These are phyloP conservation scores for Nomia melanderi DNA, from an alignment of 1,140 invertebrate species.

Conservation along the genomic window DNA sequence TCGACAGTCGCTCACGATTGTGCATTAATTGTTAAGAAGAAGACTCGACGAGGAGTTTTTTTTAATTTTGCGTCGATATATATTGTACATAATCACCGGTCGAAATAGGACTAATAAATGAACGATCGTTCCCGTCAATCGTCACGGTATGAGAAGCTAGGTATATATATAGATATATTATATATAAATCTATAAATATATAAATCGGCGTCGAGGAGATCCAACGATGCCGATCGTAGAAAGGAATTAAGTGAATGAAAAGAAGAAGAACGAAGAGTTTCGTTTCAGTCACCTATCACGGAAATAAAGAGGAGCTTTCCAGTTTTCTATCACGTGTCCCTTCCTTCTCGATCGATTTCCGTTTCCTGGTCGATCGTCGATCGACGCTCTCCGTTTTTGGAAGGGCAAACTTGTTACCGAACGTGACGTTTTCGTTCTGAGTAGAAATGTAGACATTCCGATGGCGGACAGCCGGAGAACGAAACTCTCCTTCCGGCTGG, in stretches of 20 bases:
- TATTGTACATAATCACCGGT: conserved; percentile 55
- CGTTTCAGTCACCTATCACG: background rate
- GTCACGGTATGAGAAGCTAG: conserved; percentile 9
- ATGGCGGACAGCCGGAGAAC: too few species aligned
- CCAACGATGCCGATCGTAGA: too few species aligned
- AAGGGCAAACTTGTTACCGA: too few species aligned
- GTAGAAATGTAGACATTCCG: too few species aligned
- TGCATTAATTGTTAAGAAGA: conserved; percentile 6
- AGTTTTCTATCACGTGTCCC: background rate
- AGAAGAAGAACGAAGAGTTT: background rate
- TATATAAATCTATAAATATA: too few species aligned
- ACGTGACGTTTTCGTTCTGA: background rate
- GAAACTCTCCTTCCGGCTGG: too few species aligned
- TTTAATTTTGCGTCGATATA: conserved; percentile 40
- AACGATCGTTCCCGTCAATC: conserved; percentile 6
- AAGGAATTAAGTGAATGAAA: too few species aligned
- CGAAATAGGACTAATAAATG: conserved; percentile 50
- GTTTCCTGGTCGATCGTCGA: too few species aligned
- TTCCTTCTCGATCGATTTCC: background rate
- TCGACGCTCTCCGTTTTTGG: too few species aligned
- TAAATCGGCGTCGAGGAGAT: conserved; percentile 7
- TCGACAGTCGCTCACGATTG: background rate
- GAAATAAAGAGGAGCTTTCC: conserved; percentile 11
- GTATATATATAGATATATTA: too few species aligned
- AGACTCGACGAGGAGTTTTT: conserved; percentile 28